Conservation (phyloP, 2,113 vertebrate species). For the Eidolon helvum region DNA sequence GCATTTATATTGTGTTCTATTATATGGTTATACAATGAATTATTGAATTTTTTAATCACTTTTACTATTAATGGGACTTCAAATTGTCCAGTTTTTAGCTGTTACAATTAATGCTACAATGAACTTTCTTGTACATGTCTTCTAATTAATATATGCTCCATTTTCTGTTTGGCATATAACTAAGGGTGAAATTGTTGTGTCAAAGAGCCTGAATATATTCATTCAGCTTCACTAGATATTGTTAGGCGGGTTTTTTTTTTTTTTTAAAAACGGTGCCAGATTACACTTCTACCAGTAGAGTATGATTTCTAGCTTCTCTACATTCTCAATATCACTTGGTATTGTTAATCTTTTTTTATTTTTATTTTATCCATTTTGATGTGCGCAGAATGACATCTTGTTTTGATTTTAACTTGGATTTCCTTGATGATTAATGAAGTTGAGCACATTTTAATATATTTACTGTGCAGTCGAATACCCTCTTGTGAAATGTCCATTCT, state of each 20-base stretch:
- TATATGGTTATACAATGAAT: background rate
- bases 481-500: background rate
- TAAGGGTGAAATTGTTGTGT: background rate
- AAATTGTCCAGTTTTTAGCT: background rate
- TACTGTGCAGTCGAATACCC: background rate
- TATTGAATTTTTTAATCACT: background rate
- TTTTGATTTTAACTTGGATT: background rate
- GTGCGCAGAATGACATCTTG: background rate
- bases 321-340: background rate
- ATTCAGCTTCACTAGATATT: background rate
- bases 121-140: background rate
- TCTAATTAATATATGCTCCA: background rate
- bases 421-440: background rate
- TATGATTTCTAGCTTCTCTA: background rate
- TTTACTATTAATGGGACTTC: background rate
- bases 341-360: background rate
- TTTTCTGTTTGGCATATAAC: background rate
- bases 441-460: background rate
- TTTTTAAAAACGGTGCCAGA: background rate
- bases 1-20: background rate
- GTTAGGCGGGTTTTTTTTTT: background rate
- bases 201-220: background rate
- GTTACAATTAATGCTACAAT: background rate
- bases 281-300: background rate
- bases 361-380: background rate